Base-by-base conservation (phyloP, 2,113 vertebrate species). In the Cervus canadensis region DNA sequence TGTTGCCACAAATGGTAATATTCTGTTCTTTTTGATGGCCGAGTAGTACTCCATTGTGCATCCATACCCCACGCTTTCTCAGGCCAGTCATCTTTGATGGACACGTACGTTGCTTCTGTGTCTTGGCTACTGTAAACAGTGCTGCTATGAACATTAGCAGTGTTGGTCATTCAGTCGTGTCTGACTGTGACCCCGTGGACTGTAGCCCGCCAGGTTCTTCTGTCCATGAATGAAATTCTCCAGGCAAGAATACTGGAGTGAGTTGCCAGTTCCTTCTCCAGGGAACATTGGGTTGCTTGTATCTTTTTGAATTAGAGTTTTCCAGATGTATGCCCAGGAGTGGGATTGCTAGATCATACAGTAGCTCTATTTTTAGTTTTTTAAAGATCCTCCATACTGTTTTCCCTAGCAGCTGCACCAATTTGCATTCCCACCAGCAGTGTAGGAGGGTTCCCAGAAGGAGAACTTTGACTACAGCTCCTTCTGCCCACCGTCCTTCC, bases 131-230 rank as follows among this genome's bases (percentile, higher is more conserved):
- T 25, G 33, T 15, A 1, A 14, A 54, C 50, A 36, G 50, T 36
- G 50, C 79, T 54, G 50, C 50, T 25, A 0, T 83, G 50, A 56
- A 15, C 19, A 5, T 56, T 6, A 74, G 36, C 0, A 13, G n/a
- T 23, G n/a, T 6, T 25, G 1, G 36, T 25, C 19, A 13, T 6
- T 13, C 21, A 5, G 19, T 6, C 5, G 2, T 40, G n/a, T 74
- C 19, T 74, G 36, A 40, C 67, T 71, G 10, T 36, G n/a, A 40
- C 36, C 67, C 36, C 10, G 1, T 6, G 67, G 67, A 25, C 67
- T 40, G 5, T 6, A 74, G 67, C 67, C n/a, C 0, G 0, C 67
- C 10, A 40, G 67, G 67, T 36, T 40, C 67, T 40, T 74, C 67
- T 40, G 5, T 25, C 36, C 67, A 25, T 74, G 67, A 74, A 40